phyloP scores from a whole-genome alignment of 2,888 invertebrate genomes.

The Theretra japonica region DNA sequence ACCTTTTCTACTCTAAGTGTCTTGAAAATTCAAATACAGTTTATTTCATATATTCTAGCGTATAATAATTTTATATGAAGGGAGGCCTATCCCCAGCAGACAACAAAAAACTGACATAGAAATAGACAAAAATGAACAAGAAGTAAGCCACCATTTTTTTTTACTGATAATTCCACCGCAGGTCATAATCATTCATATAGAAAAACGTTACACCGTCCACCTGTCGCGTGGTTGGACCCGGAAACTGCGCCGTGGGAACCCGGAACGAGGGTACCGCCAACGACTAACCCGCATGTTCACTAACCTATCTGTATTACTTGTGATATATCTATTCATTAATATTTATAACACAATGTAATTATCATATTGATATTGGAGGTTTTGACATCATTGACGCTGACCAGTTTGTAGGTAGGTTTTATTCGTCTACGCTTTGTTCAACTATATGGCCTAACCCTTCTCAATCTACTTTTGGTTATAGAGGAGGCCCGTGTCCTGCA shows the following conservation, averaged over 20 bases:
- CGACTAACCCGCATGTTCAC: constrained; percentile 17
- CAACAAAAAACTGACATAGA: background rate
- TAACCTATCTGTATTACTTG: background rate
- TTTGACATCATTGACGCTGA: too few species aligned
- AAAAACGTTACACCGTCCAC: constrained; percentile 40
- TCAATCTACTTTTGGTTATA: too few species aligned
- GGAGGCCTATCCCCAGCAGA: background rate
- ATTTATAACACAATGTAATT: too few species aligned
- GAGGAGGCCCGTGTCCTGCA: too few species aligned
- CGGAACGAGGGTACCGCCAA: constrained; percentile 39
- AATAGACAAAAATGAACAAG: background rate
- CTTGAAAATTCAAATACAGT: too few species aligned
- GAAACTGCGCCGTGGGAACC: constrained; percentile 59
- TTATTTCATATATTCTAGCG: too few species aligned
- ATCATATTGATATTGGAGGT: too few species aligned
- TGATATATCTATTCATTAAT: background rate
- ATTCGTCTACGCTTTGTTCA: too few species aligned
- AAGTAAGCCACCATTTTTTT: constrained; percentile 1
- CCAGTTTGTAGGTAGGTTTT: too few species aligned
- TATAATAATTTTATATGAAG: background rate
- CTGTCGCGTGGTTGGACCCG: constrained; percentile 49
- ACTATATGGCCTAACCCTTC: too few species aligned
- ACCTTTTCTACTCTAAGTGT: too few species aligned
- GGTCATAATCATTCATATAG: constrained; percentile 12
- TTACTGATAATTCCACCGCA: constrained; percentile 9